Percentiles rank a stretch among this genome's conserved stretches.
phyloP scores from a whole-genome alignment of 1,140 invertebrate species.

The Acromyrmex heyeri region DNA sequence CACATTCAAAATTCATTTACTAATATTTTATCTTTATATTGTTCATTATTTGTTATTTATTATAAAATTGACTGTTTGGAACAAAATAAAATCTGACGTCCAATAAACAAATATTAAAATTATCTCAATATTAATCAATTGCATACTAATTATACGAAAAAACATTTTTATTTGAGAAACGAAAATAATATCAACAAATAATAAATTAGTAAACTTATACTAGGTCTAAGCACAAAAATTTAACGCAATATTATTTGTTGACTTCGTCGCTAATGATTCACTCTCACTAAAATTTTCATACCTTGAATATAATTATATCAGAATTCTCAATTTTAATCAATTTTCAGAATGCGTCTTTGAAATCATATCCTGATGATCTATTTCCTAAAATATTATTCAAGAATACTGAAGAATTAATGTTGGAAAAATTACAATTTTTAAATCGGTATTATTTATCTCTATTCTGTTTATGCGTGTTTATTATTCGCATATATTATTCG shows the following conservation, averaged over 20 bases:
- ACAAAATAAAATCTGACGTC: not conserved
- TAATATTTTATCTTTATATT: not conserved
- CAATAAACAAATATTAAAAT: not conserved
- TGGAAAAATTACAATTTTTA: not conserved
- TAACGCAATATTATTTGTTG: not conserved
- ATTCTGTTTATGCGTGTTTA: slow-evolving; percentile 17
- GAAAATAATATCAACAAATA: not conserved
- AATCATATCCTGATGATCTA: not conserved
- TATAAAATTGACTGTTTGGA: not conserved
- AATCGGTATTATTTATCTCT: not conserved
- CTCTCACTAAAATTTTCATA: too few relatives aligned
- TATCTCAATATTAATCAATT: not conserved
- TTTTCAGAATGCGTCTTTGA: too few relatives aligned
- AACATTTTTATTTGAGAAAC: not conserved
- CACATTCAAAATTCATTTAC: not conserved
- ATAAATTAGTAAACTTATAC: not conserved
- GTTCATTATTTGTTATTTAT: not conserved
- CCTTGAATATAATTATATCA: too few relatives aligned
- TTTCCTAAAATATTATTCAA: not conserved
- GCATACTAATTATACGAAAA: not conserved
- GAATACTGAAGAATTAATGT: not conserved
- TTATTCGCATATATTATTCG: not conserved
- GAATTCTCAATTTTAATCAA: too few relatives aligned
- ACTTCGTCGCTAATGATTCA: not conserved
- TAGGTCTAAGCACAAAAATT: not conserved